phyloP scores from a whole-genome alignment of 1,140 invertebrate species.

The Phocides pigmalion region DNA sequence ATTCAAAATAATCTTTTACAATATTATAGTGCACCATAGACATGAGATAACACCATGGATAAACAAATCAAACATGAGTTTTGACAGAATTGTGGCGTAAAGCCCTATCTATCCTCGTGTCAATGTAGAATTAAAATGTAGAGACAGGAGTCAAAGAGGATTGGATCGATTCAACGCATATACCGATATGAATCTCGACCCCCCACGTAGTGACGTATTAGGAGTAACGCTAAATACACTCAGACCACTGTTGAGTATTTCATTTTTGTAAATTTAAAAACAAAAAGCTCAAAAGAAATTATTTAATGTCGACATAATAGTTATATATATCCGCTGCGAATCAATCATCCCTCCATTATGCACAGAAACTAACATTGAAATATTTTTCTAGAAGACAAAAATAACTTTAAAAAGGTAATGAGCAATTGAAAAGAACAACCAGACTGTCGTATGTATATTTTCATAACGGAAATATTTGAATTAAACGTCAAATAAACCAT shows the following conservation, averaged over 20 bases:
- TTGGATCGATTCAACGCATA: constrained; percentile 44
- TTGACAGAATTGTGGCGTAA: not conserved
- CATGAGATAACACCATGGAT: not conserved
- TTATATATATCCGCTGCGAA: no score
- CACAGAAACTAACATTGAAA: no score
- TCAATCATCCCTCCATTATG: no score
- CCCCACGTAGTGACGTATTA: constrained; percentile 44
- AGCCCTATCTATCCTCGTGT: constrained; percentile 24
- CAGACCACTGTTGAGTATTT: not conserved
- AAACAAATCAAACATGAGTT: constrained; percentile 16
- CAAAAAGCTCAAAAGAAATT: no score
- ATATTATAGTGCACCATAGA: no score
- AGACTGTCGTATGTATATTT: not conserved
- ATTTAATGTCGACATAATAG: no score
- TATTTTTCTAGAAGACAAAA: no score
- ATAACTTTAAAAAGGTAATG: no score
- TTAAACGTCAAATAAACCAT: constrained; percentile 4
- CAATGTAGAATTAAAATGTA: constrained; percentile 36
- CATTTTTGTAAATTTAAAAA: not conserved
- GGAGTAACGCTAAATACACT: constrained; percentile 7
- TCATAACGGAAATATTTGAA: constrained; percentile 6
- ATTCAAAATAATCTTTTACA: no score
- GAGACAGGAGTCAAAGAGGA: constrained; percentile 29
- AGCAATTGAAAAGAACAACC: no score
- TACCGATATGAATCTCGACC: constrained; percentile 46